These are phyloP conservation scores for Parambassis ranga DNA, from an alignment of 2,797 vertebrate genomes.

Conservation along the genomic window DNA sequence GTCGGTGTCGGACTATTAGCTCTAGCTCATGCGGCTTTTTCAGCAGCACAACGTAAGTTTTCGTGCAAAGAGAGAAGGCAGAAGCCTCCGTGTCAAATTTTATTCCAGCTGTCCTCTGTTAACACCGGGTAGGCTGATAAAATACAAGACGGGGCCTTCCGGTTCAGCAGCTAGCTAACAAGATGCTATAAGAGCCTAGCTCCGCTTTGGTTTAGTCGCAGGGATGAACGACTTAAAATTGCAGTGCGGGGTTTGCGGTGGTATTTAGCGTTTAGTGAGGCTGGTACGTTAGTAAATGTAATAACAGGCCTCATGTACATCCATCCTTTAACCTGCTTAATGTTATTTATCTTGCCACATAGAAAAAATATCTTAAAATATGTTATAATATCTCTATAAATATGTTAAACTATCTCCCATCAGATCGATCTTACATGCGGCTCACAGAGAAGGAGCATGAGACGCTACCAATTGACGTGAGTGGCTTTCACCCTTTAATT, in stretches of 20 bases:
- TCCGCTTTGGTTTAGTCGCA: not conserved
- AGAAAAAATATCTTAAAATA: too few relatives aligned
- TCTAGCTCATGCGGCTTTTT: constrained; percentile 94
- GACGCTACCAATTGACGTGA: constrained; percentile 95
- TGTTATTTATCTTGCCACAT: too few relatives aligned
- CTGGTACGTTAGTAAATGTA: too few relatives aligned
- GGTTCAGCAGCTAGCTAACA: constrained; percentile 3
- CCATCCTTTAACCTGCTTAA: not conserved
- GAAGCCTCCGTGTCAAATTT: accelerated
- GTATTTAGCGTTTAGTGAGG: not conserved
- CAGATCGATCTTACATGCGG: constrained; percentile 97
- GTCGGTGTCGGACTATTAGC: constrained; percentile 93
- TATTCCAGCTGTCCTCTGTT: not conserved
- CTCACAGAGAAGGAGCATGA: constrained; percentile 98
- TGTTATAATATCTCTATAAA: too few relatives aligned
- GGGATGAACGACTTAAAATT: not conserved
- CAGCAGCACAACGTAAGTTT: constrained; percentile 94
- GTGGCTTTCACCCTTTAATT: constrained; percentile 37
- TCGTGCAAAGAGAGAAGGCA: accelerated
- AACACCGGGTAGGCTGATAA: not conserved
- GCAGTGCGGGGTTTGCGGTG: not conserved
- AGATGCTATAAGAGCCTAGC: constrained; percentile 39
- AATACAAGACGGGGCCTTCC: constrained; percentile 41
- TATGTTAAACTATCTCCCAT: too few relatives aligned
- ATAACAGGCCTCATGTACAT: not conserved